Percentiles rank a stretch among this genome's conserved stretches.
Evolutionary conservation across 2,113 vertebrate genomes (phyloP).

Genomic region (Nanger granti): DNA sequence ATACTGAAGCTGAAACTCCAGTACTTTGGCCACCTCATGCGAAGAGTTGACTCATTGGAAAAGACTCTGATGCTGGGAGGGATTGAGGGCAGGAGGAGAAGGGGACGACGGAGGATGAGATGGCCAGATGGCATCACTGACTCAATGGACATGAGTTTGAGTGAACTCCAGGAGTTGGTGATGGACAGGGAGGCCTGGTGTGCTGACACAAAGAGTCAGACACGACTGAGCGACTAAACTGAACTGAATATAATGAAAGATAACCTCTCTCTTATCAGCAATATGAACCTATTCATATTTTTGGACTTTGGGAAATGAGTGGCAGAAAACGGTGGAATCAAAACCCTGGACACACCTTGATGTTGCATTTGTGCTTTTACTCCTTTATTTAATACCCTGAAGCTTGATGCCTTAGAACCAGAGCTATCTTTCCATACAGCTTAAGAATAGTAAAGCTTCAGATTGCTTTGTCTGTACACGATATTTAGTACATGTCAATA

Average conservation of each 20-base stretch:
- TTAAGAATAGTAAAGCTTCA: not conserved
- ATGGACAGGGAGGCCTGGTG: too few relatives aligned
- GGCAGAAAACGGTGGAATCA: slow-evolving; percentile 8
- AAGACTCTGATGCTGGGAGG: too few relatives aligned
- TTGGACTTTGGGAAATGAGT: not conserved
- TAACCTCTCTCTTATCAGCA: not conserved
- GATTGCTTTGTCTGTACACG: not conserved
- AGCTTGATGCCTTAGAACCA: not conserved
- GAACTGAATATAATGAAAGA: not conserved
- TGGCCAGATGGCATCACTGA: too few relatives aligned
- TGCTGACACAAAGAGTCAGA: too few relatives aligned
- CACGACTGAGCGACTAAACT: too few relatives aligned
- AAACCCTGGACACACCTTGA: not conserved
- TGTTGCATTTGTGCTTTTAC: not conserved
- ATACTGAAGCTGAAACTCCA: too few relatives aligned
- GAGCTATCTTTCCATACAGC: not conserved
- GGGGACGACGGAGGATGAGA: too few relatives aligned
- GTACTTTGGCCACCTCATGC: too few relatives aligned
- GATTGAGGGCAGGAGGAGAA: too few relatives aligned
- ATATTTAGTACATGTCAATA: not conserved
- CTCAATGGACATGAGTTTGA: too few relatives aligned
- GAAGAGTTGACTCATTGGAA: too few relatives aligned
- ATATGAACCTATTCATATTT: not conserved
- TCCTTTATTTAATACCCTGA: not conserved
- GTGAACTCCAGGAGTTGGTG: too few relatives aligned